Evolutionary conservation across 2,113 vertebrate genomes (phyloP).

Genomic region (Haemorhous mexicanus): DNA sequence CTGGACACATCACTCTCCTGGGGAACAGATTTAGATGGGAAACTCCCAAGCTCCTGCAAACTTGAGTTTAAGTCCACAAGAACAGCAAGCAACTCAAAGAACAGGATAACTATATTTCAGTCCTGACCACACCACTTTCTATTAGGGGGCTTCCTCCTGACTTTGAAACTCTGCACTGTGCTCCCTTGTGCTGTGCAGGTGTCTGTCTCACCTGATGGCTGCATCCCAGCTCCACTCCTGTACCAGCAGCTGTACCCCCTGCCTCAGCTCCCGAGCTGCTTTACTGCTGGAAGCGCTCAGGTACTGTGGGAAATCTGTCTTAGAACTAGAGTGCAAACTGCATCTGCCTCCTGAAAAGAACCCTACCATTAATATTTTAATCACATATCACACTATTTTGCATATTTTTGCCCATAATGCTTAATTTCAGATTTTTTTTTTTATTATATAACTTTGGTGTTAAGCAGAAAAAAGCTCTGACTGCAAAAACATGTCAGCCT

Average conservation of each 20-base stretch:
- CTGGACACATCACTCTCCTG: neutral
- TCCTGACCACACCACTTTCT: neutral
- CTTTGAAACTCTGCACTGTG: fast-evolving
- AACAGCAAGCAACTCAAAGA: neutral
- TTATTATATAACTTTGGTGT: neutral
- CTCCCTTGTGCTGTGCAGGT: neutral
- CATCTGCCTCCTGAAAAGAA: neutral
- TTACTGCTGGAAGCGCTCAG: neutral
- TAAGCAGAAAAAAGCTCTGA: neutral
- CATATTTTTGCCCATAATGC: neutral
- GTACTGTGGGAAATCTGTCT: neutral
- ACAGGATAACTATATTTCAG: neutral
- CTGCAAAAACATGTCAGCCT: neutral
- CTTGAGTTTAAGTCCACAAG: neutral
- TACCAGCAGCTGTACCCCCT: neutral
- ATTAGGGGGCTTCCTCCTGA: neutral
- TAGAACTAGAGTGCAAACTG: neutral
- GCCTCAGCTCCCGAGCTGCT: neutral
- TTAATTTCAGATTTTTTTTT: neutral
- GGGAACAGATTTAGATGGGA: neutral
- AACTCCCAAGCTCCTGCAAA: neutral
- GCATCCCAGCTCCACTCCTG: neutral
- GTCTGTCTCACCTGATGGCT: neutral
- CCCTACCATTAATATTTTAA: neutral
- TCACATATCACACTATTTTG: neutral